phyloP scores from a whole-genome alignment of 2,888 invertebrate species.

The Ophion obscuratus region DNA sequence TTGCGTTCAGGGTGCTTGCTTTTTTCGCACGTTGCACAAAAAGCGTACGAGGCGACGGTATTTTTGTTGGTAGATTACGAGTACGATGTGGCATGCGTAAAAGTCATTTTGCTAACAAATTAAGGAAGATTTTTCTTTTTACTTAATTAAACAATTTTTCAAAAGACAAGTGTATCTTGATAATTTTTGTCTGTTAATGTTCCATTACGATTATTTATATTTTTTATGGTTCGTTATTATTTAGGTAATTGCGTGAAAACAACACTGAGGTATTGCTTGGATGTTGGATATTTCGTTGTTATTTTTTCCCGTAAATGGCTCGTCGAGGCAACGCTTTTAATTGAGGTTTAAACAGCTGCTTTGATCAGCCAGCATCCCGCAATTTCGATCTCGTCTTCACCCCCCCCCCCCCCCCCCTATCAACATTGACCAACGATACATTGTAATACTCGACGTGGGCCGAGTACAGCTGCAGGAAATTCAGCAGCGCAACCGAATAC shows the following conservation, averaged over 20 bases:
- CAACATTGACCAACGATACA: slow-evolving; percentile 10
- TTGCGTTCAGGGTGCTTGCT: slow-evolving; percentile 3
- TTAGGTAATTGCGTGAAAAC: background rate
- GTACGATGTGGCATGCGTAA: background rate
- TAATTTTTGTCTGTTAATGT: background rate
- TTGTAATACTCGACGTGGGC: slow-evolving; percentile 6
- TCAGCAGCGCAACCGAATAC: slow-evolving; percentile 46
- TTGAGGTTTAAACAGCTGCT: background rate
- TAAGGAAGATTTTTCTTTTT: background rate
- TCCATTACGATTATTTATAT: background rate
- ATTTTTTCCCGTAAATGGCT: background rate
- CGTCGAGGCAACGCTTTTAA: too few relatives aligned
- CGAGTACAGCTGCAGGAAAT: slow-evolving; percentile 41
- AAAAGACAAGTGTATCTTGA: too few relatives aligned
- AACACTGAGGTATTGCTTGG: background rate
- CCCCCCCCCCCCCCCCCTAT: background rate
- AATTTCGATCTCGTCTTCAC: background rate
- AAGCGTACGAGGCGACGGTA: background rate
- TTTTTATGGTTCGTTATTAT: background rate
- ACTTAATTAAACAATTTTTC: too few relatives aligned
- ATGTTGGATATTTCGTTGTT: background rate
- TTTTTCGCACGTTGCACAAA: background rate
- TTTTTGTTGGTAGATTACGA: background rate
- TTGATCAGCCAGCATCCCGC: background rate
- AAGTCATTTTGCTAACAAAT: background rate